Evolutionary conservation across 1,140 invertebrate species (phyloP).

Genomic region (Drosophila mojavensis): DNA sequence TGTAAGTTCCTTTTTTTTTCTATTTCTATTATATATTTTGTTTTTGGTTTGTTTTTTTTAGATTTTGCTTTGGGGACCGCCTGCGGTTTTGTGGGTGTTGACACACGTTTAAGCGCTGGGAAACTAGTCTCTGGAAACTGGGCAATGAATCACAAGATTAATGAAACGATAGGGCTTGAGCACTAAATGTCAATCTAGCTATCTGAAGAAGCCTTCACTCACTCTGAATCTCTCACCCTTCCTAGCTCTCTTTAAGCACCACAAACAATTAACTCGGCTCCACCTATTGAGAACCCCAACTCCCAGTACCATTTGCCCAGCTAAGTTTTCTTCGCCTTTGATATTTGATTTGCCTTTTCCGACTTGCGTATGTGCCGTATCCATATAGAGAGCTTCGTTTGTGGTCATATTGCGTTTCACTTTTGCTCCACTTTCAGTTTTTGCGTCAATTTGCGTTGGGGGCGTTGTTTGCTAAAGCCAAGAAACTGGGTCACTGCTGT

Average conservation of each 20-base stretch:
- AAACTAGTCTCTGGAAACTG: slow-evolving; percentile 21
- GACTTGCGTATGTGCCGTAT: slow-evolving; percentile 22
- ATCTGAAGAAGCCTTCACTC: slow-evolving; percentile 50
- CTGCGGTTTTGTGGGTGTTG: slow-evolving; percentile 75
- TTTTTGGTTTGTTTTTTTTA: no score
- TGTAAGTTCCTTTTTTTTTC: slow-evolving; percentile 21
- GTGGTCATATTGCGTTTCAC: slow-evolving; percentile 78
- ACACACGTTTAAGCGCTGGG: slow-evolving; percentile 54
- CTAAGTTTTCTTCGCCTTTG: slow-evolving; percentile 39
- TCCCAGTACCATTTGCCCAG: not conserved
- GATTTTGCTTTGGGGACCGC: slow-evolving; percentile 37
- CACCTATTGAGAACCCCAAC: slow-evolving; percentile 4
- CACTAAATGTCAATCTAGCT: slow-evolving; percentile 61
- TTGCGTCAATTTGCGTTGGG: slow-evolving; percentile 62
- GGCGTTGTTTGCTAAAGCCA: slow-evolving; percentile 39
- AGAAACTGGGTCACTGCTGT: slow-evolving; percentile 66
- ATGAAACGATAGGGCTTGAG: slow-evolving; percentile 45
- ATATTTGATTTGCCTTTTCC: slow-evolving; percentile 54
- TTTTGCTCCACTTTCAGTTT: slow-evolving; percentile 68
- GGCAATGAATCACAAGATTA: slow-evolving; percentile 68
- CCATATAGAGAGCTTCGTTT: slow-evolving; percentile 44
- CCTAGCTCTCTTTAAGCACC: not conserved
- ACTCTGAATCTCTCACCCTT: not conserved
- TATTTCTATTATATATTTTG: not conserved
- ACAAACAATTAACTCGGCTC: slow-evolving; percentile 40